Percentiles rank a stretch among this genome's conserved stretches.
Evolutionary conservation across 2,888 invertebrate species (phyloP).

Genomic region (Gandaritis pyraliata): DNA sequence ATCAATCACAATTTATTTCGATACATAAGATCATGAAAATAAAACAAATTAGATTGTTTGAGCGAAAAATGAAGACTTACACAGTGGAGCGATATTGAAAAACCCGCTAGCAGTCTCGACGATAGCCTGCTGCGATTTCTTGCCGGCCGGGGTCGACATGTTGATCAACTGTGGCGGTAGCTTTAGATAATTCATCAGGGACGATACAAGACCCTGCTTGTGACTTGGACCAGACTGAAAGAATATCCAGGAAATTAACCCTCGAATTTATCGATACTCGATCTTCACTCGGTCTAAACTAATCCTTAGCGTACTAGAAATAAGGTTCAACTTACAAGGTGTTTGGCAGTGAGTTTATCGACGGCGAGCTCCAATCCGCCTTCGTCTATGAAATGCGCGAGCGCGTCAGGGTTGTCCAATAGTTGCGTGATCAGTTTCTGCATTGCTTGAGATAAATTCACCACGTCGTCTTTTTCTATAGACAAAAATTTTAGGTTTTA

Average conservation of each 20-base stretch:
- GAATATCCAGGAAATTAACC: neutral
- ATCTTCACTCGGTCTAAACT: neutral
- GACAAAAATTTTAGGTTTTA: too few species aligned
- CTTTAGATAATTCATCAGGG: slow-evolving; percentile 86
- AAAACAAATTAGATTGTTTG: neutral
- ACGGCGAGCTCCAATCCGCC: slow-evolving; percentile 91
- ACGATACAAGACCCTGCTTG: slow-evolving; percentile 87
- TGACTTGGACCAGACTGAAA: slow-evolving; percentile 86
- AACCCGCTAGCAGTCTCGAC: slow-evolving; percentile 90
- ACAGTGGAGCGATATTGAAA: slow-evolving; percentile 95
- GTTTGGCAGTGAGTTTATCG: slow-evolving; percentile 90
- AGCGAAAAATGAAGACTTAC: slow-evolving; percentile 70
- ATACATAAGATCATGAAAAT: too few species aligned
- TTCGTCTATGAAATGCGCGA: slow-evolving; percentile 89
- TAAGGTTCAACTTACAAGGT: slow-evolving; percentile 70
- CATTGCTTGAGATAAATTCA: slow-evolving; percentile 91
- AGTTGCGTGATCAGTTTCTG: slow-evolving; percentile 93
- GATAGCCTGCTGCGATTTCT: slow-evolving; percentile 75
- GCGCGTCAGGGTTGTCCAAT: slow-evolving; percentile 89
- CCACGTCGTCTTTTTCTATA: slow-evolving; percentile 64
- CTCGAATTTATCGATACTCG: too few species aligned
- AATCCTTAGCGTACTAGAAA: neutral
- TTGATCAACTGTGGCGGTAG: slow-evolving; percentile 78
- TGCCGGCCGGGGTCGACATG: slow-evolving; percentile 78
- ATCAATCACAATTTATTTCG: too few species aligned